phyloP scores from a whole-genome alignment of 2,888 invertebrate species.

The Cartodere bifasciata region DNA sequence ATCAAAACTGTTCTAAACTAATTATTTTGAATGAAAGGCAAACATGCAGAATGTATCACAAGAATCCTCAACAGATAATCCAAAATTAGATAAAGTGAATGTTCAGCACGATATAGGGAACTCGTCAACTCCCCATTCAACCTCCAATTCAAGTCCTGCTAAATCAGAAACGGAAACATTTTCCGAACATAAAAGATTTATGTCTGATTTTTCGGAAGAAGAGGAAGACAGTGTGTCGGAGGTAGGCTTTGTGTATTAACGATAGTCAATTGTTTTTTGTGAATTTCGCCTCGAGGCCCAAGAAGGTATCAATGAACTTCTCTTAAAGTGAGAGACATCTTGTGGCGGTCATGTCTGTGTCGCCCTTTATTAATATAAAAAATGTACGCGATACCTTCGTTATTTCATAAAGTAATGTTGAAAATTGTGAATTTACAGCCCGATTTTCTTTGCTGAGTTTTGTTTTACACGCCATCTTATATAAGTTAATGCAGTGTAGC shows the following conservation, averaged over 20 bases:
- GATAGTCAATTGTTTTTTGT: conserved; percentile 24
- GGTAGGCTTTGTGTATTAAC: conserved; percentile 46
- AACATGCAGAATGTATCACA: conserved; percentile 89
- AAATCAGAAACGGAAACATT: conserved; percentile 80
- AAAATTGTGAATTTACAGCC: too few species aligned
- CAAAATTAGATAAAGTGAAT: conserved; percentile 70
- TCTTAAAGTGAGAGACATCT: conserved; percentile 50
- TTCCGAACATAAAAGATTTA: conserved; percentile 77
- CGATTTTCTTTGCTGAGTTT: too few species aligned
- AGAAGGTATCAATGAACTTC: conserved; percentile 45
- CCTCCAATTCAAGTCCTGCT: conserved; percentile 65
- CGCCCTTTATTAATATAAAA: too few species aligned
- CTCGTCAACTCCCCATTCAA: conserved; percentile 71
- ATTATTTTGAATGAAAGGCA: conserved; percentile 50
- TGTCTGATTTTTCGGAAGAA: conserved; percentile 89
- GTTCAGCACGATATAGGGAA: conserved; percentile 55
- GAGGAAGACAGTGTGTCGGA: conserved; percentile 94
- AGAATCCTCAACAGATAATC: conserved; percentile 60
- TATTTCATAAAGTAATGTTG: too few species aligned
- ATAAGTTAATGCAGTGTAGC: too few species aligned
- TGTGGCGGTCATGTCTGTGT: conserved; percentile 33
- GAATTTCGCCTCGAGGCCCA: conserved; percentile 30
- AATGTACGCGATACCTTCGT: too few species aligned
- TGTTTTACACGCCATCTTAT: too few species aligned
- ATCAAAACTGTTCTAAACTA: conserved; percentile 34